Conservation (phyloP, 2,888 invertebrate species). For the Drosophila percnosoma region DNA sequence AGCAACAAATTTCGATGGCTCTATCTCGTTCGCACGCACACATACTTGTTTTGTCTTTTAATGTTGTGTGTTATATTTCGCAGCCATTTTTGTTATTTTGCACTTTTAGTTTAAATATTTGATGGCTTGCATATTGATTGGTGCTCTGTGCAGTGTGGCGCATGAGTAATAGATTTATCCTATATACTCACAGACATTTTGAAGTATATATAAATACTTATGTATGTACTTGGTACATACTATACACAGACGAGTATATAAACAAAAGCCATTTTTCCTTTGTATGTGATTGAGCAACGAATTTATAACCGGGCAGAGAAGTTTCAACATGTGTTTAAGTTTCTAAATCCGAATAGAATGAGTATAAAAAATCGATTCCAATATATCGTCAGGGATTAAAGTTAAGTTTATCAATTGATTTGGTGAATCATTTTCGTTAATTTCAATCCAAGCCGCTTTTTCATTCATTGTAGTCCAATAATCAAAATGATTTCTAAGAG, state of each 20-base stretch:
- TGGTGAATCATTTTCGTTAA: neutral
- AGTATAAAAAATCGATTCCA: neutral
- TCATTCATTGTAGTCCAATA: neutral
- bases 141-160: slow-evolving; percentile 74
- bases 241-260: slow-evolving; percentile 2
- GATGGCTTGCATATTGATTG: slow-evolving; percentile 79
- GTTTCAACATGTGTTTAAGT: neutral
- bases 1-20: slow-evolving; percentile 28
- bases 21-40: slow-evolving; percentile 24
- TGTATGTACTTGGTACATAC: neutral
- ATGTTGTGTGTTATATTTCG: slow-evolving; percentile 63
- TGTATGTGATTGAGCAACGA: neutral
- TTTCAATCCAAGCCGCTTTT: neutral
- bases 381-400: neutral
- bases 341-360: neutral
- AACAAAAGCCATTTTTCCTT: neutral
- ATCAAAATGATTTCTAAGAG: neutral
- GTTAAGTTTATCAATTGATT: neutral
- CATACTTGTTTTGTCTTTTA: slow-evolving; percentile 19
- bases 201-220: slow-evolving; percentile 1
- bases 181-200: slow-evolving; percentile 29
- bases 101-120: slow-evolving; percentile 79
- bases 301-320: neutral
- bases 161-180: slow-evolving; percentile 71
- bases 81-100: slow-evolving; percentile 79